These are phyloP conservation scores for Epizoanthus fatuus DNA, from an alignment of 92 coral and sea anemone genomes.

Conservation along the genomic window DNA sequence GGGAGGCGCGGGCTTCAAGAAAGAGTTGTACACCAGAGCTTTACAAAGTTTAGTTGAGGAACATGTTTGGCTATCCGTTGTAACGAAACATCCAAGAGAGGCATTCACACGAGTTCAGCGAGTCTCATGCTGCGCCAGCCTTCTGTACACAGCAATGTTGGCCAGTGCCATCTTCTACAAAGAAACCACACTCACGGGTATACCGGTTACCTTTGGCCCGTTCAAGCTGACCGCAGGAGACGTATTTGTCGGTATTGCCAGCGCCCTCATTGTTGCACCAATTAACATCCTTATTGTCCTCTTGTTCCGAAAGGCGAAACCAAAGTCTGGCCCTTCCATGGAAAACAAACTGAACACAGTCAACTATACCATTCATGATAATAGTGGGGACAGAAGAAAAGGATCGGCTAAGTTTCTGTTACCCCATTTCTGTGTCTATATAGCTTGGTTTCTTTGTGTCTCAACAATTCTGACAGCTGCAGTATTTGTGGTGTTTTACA, in stretches of 20 bases:
- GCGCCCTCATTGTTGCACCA: constrained; percentile 69
- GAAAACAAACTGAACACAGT: background rate
- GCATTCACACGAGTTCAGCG: constrained; percentile 67
- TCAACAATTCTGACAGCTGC: constrained; percentile 48
- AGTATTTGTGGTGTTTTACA: constrained; percentile 68
- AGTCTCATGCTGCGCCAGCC: constrained; percentile 55
- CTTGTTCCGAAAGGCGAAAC: constrained; percentile 21
- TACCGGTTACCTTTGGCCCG: constrained; percentile 55
- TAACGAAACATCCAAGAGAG: constrained; percentile 44
- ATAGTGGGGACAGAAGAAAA: background rate
- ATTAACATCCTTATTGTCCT: constrained; percentile 42
- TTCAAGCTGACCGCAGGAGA: constrained; percentile 43
- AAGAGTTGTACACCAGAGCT: constrained; percentile 6
- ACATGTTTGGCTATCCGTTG: constrained; percentile 68
- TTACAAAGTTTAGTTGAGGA: constrained; percentile 49
- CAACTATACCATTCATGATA: background rate
- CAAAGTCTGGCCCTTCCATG: background rate
- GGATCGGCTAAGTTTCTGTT: constrained; percentile 5
- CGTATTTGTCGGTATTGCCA: constrained; percentile 54
- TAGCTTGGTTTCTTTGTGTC: constrained; percentile 70
- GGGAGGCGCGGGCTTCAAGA: background rate
- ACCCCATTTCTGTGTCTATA: constrained; percentile 69
- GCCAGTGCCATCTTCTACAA: constrained; percentile 69
- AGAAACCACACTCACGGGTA: background rate
- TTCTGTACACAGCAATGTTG: constrained; percentile 55